Percentiles rank a stretch among this genome's conserved stretches.
phyloP scores from a whole-genome alignment of 2,888 invertebrate genomes.

The Craniophora ligustri region DNA sequence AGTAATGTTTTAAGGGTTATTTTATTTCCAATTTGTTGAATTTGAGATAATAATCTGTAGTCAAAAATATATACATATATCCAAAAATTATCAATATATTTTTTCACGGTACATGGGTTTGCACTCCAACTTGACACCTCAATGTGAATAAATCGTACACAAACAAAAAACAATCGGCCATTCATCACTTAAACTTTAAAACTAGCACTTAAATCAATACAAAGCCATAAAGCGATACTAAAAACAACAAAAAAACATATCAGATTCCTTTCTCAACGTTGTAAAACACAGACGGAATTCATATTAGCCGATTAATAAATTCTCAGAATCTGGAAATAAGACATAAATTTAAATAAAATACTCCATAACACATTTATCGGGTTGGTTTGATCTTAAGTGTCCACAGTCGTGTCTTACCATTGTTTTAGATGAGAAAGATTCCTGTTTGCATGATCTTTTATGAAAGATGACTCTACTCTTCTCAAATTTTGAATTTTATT shows the following conservation, averaged over 20 bases:
- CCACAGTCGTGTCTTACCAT: constrained; percentile 64
- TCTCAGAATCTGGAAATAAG: constrained; percentile 83
- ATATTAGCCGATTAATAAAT: constrained; percentile 87
- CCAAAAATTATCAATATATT: too few relatives aligned
- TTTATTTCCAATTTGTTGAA: too few relatives aligned
- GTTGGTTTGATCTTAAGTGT: constrained; percentile 75
- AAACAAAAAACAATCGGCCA: constrained; percentile 18
- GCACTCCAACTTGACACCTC: constrained; percentile 16
- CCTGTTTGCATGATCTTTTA: constrained; percentile 65
- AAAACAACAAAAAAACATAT: constrained; percentile 60
- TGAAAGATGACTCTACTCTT: constrained; percentile 58
- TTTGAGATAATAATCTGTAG: too few relatives aligned
- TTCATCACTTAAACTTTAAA: constrained; percentile 30
- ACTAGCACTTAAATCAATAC: constrained; percentile 46
- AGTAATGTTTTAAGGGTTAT: too few relatives aligned
- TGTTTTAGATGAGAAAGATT: constrained; percentile 74
- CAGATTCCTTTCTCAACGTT: constrained; percentile 67
- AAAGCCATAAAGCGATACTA: constrained; percentile 25
- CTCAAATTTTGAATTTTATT: constrained; percentile 53
- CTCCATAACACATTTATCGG: constrained; percentile 78
- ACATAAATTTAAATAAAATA: constrained; percentile 87
- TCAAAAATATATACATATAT: too few relatives aligned
- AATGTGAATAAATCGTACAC: constrained; percentile 22
- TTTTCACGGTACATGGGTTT: constrained; percentile 17
- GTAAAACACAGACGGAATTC: constrained; percentile 82